Base-by-base conservation (phyloP, 1,140 invertebrate genomes). In the Drosophila parabipectinata region DNA sequence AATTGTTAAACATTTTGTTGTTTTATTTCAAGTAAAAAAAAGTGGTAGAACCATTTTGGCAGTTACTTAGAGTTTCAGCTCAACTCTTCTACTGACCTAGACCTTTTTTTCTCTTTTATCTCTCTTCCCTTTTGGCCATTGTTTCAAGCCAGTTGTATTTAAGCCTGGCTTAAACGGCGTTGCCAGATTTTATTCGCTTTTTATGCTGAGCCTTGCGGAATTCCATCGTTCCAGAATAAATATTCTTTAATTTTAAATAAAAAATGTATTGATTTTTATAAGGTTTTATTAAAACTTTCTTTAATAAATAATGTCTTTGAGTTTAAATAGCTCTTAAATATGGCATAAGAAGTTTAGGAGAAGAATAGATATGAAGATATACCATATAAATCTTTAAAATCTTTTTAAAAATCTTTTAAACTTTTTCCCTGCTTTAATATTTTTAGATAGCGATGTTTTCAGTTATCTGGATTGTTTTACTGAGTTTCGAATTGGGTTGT, bases 391-490 rank as follows among this genome's bases (percentile, higher is more conserved):
- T n/a, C n/a, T n/a, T n/a, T n/a, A n/a, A n/a, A n/a, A n/a, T n/a
- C n/a, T n/a, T n/a, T n/a, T n/a, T n/a, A n/a, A n/a, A n/a, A n/a
- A n/a, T n/a, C n/a, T n/a, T 37, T 12, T 3, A 37, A 3, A 37
- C 12, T 37, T 37, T 37, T 37, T 9, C 26, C 4, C 6, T 26
- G 26, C 26, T 41, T 41, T 14, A 41, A 41, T 41, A 44, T 44
- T 44, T 68, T 5, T 12, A 69, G 41, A 56, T 2, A 39, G 21
- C 30, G n/a, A 69, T 69, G 66, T 56, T 69, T 30, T 37, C 44
- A 56, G 18, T 48, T 37, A n/a, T 67, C 54, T 73, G 61, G 54
- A 72, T 76, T 79, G 41, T 73, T 91, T 72, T 91, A 90, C 8
- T 90, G 79, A 51, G 72, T 55, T 92, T 92, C 74, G 44, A 52